A percentile compares a stretch with the other conserved stretches of the same genome.
Conservation (phyloP, 2,888 invertebrate species). For the Pedicia rivosa region DNA sequence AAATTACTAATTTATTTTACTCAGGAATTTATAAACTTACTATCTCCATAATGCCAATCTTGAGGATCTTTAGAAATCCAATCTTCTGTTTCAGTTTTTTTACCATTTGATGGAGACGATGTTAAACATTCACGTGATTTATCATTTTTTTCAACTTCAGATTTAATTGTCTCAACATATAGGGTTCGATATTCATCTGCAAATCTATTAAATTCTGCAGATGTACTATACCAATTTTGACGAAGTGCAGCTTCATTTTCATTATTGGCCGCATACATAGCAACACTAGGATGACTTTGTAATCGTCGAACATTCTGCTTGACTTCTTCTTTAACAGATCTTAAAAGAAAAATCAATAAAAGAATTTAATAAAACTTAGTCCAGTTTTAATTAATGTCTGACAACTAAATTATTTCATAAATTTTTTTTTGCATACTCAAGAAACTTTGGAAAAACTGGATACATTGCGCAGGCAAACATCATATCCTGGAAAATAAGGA, state of each 20-base stretch:
- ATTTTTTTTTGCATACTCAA: constrained; percentile 32
- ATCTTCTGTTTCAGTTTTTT: constrained; percentile 52
- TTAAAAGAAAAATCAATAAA: constrained; percentile 16
- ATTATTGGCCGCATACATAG: constrained; percentile 90
- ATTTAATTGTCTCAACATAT: constrained; percentile 61
- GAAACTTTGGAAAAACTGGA: constrained; percentile 54
- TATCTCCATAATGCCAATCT: constrained; percentile 69
- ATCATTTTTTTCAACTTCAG: constrained; percentile 44
- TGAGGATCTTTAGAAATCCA: constrained; percentile 67
- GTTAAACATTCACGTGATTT: constrained; percentile 51
- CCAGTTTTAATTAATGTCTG: constrained; percentile 1
- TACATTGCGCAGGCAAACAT: constrained; percentile 96
- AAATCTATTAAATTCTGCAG: constrained; percentile 35
- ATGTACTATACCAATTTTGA: constrained; percentile 62
- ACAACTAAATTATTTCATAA: constrained; percentile 2
- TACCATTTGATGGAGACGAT: constrained; percentile 88
- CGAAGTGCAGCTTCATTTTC: constrained; percentile 86
- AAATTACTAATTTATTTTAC: background rate
- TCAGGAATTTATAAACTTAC: constrained; percentile 28
- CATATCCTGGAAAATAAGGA: constrained; percentile 95
- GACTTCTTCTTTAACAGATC: constrained; percentile 59
- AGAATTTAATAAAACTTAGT: background rate
- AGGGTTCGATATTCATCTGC: constrained; percentile 65
- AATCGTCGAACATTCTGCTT: constrained; percentile 66
- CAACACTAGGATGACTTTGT: constrained; percentile 73